Percentiles rank a stretch among this genome's conserved stretches.
Evolutionary conservation across 2,797 vertebrate genomes (phyloP).

Genomic region (Molossus alvarezi): DNA sequence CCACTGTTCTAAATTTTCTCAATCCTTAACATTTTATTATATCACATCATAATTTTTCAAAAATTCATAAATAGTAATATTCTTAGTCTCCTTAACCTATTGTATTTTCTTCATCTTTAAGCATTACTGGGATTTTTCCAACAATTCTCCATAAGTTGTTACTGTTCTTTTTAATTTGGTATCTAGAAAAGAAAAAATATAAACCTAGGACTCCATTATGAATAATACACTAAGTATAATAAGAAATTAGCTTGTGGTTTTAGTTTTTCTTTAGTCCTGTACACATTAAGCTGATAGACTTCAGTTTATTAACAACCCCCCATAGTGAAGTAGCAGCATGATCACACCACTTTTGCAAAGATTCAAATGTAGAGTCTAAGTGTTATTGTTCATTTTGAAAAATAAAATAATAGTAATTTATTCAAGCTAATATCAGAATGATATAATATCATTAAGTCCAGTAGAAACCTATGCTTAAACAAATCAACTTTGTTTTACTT

Average conservation of each 20-base stretch:
- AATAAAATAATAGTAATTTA: constrained; percentile 66
- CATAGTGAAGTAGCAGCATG: not conserved
- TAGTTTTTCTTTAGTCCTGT: constrained; percentile 48
- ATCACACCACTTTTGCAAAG: constrained; percentile 67
- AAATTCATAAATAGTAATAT: not conserved
- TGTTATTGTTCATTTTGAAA: constrained; percentile 74
- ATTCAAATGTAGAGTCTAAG: constrained; percentile 66
- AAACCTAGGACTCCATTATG: constrained; percentile 32
- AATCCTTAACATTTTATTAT: not conserved
- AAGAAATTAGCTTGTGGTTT: constrained; percentile 63
- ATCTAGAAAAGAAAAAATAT: constrained; percentile 17
- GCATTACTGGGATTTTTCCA: not conserved
- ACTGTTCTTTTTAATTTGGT: not conserved
- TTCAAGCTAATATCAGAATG: constrained; percentile 56
- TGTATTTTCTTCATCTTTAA: not conserved
- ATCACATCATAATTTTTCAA: not conserved
- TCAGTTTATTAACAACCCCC: constrained; percentile 48
- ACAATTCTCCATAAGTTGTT: not conserved
- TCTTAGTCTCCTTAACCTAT: not conserved
- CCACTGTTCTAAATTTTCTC: constrained; percentile 18
- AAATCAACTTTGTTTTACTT: constrained; percentile 54
- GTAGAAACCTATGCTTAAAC: not conserved
- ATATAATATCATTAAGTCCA: constrained; percentile 33
- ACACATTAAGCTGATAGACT: constrained; percentile 59
- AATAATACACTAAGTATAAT: not conserved